Percentiles rank a stretch among this genome's conserved stretches.
phyloP scores from a whole-genome alignment of 1,140 invertebrate genomes.

The Drosophila dunni region DNA sequence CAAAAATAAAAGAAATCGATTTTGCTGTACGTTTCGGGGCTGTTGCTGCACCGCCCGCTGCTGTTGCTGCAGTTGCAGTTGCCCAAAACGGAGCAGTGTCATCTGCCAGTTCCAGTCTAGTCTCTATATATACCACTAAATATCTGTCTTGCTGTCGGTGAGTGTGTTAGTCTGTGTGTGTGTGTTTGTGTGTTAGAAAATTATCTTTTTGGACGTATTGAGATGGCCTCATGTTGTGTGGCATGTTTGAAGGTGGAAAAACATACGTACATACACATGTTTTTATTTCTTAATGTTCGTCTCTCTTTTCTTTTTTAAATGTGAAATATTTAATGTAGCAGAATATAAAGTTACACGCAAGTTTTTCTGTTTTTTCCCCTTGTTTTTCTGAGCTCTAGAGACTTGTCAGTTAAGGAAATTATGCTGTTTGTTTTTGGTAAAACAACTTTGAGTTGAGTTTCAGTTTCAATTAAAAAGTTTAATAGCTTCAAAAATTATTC shows the following conservation, averaged over 20 bases:
- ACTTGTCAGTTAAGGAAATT: background rate
- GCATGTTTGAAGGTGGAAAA: constrained; percentile 50
- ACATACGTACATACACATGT: constrained; percentile 36
- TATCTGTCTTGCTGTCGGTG: background rate
- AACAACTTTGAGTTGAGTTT: too few relatives aligned
- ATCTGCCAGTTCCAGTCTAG: constrained; percentile 56
- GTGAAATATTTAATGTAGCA: constrained; percentile 11
- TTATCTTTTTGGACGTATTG: constrained; percentile 42
- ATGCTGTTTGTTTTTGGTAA: background rate
- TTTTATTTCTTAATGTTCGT: constrained; percentile 10
- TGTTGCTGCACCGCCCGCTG: constrained; percentile 51
- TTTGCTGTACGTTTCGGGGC: constrained; percentile 50
- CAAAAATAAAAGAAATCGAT: constrained; percentile 74
- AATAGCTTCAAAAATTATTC: background rate
- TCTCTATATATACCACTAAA: constrained; percentile 29
- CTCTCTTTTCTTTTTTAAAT: background rate
- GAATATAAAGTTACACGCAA: constrained; percentile 13
- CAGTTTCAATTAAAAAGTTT: too few relatives aligned
- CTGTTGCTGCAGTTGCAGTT: constrained; percentile 25
- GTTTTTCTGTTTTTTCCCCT: background rate
- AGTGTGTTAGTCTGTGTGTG: constrained; percentile 9
- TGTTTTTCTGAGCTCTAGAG: background rate
- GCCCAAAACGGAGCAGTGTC: constrained; percentile 69
- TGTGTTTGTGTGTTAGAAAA: constrained; percentile 35
- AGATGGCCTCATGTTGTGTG: constrained; percentile 52